These are phyloP conservation scores for Numida meleagris DNA, from an alignment of 2,113 vertebrate genomes.

Conservation along the genomic window DNA sequence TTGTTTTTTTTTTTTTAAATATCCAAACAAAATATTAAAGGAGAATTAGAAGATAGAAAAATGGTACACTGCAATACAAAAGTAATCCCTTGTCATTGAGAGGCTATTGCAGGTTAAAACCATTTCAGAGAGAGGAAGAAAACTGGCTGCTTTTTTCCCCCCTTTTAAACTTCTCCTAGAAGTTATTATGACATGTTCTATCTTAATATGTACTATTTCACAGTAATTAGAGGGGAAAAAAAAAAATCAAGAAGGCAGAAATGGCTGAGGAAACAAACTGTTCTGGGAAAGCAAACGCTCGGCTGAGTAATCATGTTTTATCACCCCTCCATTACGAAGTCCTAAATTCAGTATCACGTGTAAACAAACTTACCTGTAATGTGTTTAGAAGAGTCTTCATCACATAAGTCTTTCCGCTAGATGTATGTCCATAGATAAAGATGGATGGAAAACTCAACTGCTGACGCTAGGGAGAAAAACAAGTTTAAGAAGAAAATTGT, in stretches of 20 bases:
- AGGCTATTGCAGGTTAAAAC: neutral
- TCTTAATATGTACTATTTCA: neutral
- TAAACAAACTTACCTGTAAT: constrained; percentile 84
- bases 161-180: neutral
- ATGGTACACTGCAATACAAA: fast-evolving
- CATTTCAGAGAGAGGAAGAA: neutral
- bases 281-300: neutral
- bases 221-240: neutral
- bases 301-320: neutral
- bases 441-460: constrained; percentile 91
- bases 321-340: neutral
- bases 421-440: constrained; percentile 94
- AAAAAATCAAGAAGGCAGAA: neutral
- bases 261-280: neutral
- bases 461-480: constrained; percentile 78
- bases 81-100: neutral
- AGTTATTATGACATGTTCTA: neutral
- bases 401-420: constrained; percentile 94
- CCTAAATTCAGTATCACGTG: neutral
- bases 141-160: neutral
- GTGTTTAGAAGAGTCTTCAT: constrained; percentile 85
- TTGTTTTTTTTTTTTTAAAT: neutral
- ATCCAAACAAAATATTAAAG: neutral
- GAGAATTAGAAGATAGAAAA: neutral
- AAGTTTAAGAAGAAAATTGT: neutral